phyloP scores from a whole-genome alignment of 1,140 invertebrate species.

The Wiebesia pumilae region DNA sequence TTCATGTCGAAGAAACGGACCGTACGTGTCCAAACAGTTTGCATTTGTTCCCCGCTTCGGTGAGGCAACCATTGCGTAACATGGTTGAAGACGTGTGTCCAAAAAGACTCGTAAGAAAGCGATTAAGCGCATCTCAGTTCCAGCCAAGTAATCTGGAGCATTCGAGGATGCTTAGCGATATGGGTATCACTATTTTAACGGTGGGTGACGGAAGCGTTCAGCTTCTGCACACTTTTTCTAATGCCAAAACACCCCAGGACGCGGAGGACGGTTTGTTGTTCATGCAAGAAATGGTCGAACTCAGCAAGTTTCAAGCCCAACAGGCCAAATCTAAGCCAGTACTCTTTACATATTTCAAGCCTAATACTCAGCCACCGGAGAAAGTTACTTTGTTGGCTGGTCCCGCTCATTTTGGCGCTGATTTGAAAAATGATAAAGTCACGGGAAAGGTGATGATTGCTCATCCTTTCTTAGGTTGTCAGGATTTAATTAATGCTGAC shows the following conservation, averaged over 20 bases:
- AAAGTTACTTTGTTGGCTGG: constrained; percentile 82
- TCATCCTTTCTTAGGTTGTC: constrained; percentile 83
- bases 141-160: constrained; percentile 92
- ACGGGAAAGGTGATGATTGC: constrained; percentile 80
- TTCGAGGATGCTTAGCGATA: constrained; percentile 88
- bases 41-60: constrained; percentile 86
- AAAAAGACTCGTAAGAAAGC: constrained; percentile 75
- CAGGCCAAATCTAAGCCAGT: constrained; percentile 78
- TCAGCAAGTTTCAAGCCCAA: constrained; percentile 84
- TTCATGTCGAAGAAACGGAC: constrained; percentile 75
- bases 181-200: constrained; percentile 95
- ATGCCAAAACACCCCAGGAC: constrained; percentile 87
- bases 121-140: constrained; percentile 84
- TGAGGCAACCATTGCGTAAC: constrained; percentile 86
- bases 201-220: constrained; percentile 93
- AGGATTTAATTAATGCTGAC: constrained; percentile 78
- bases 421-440: constrained; percentile 79
- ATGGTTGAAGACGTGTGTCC: constrained; percentile 90
- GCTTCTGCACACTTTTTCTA: constrained; percentile 89
- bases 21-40: constrained; percentile 91
- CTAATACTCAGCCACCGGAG: constrained; percentile 65
- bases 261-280: constrained; percentile 95
- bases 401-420: constrained; percentile 93
- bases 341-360: constrained; percentile 75
- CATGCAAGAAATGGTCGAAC: constrained; percentile 97